Percentiles rank a stretch among this genome's conserved stretches.
Evolutionary conservation across 1,140 invertebrate genomes (phyloP).

Genomic region (Palaemon carinicauda): DNA sequence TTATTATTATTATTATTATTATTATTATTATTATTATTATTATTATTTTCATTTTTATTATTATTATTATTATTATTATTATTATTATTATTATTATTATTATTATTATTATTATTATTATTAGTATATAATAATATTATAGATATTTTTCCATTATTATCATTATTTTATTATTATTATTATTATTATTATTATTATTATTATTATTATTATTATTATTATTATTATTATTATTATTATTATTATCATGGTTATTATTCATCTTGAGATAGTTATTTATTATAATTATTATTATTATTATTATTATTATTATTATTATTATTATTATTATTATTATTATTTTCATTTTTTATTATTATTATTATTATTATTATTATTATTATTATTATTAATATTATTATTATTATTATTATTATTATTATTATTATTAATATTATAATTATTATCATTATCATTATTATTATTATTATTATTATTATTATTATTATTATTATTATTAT

Average conservation of each 20-base stretch:
- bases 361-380: neutral
- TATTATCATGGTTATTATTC: neutral
- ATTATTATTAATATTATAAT: neutral
- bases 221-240: neutral
- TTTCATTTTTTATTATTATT: no score
- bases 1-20: neutral
- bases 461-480: neutral
- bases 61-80: neutral
- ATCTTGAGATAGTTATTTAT: neutral
- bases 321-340: neutral
- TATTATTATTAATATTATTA: neutral
- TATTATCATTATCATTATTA: neutral
- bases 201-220: neutral
- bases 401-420: neutral
- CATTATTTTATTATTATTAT: slow-evolving; percentile 1
- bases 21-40: neutral
- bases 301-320: neutral
- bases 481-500: neutral
- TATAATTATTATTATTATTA: neutral
- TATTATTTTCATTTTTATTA: no score
- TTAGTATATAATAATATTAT: neutral
- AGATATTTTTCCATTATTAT: neutral
- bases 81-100: neutral
- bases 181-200: neutral
- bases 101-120: neutral